phyloP scores from a whole-genome alignment of 2,888 invertebrate genomes.

The Ornithoptera priamus region DNA sequence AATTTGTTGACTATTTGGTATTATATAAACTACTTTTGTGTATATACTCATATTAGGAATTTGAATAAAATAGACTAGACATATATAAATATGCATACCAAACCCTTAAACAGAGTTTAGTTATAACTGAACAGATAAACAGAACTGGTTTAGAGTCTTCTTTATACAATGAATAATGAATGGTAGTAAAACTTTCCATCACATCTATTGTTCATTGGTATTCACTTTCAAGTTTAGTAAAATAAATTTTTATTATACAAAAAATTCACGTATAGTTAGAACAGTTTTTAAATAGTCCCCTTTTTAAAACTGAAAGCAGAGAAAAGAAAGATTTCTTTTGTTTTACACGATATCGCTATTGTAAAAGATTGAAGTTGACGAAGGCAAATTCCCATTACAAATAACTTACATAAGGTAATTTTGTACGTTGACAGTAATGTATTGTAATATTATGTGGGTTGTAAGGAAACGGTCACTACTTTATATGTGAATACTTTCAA shows the following conservation, averaged over 20 bases:
- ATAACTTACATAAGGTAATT: conserved; percentile 28
- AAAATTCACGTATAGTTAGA: neutral
- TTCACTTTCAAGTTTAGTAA: neutral
- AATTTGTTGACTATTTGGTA: no score
- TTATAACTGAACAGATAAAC: no score
- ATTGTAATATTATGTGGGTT: conserved; percentile 25
- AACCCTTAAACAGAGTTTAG: no score
- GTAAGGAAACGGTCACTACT: conserved; percentile 21
- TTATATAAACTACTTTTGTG: no score
- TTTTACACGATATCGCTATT: conserved; percentile 28
- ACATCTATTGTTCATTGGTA: neutral
- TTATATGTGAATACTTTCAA: conserved; percentile 22
- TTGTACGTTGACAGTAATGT: conserved; percentile 20
- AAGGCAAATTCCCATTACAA: conserved; percentile 24
- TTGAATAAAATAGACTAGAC: no score
- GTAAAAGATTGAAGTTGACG: conserved; percentile 30
- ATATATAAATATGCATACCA: no score
- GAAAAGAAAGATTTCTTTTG: conserved; percentile 49
- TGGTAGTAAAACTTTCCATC: no score
- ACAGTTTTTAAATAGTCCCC: conserved; percentile 19
- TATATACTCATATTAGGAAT: no score
- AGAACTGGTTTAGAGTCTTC: no score
- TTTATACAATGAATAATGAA: no score
- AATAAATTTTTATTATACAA: neutral
- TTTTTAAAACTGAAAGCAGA: conserved; percentile 49